Base-by-base conservation (phyloP, 2,113 vertebrate species). In the Manacus vitellinus region DNA sequence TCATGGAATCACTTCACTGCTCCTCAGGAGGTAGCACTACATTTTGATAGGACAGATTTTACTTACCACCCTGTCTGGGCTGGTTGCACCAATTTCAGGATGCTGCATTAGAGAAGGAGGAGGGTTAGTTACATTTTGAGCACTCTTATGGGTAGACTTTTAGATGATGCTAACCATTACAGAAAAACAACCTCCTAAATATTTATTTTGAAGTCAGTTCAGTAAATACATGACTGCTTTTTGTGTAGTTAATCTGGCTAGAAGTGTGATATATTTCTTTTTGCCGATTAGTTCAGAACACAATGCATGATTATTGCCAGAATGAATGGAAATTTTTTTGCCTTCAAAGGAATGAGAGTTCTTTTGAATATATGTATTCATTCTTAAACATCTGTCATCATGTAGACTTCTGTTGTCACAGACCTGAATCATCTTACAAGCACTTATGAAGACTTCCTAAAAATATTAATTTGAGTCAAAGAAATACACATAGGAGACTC, bases 331-430 rank as follows among this genome's bases (percentile, higher is more conserved):
- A 2, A 9, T 39, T 55, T 12, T 70, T 75, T 91, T 73, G 8
- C 14, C 5, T 55, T 85, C 47, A 41, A 37, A 82, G 15, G n/a
- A 93, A 43, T 43, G 18, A 49, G 25, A 63, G 5, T 67, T 63
- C 39, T 59, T 9, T 65, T 44, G 16, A 77, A 30, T 74, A 9
- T 0, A 0, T 83, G 4, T 76, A 68, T 52, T 18, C 79, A 52
- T 46, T 85, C n/a, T 74, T 80, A 55, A 90, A 67, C 7, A 17
- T 80, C 63, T 63, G 1, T 55, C 22, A 12, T 58, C 9, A 9
- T 59, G 5, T 10, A 80, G 47, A 30, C 25, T 70, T 27, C 35
- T 52, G 2, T 80, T 76, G 47, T 73, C 51, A 66, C 7, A 7
- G 41, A 28, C 33, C 54, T 79, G 39, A 55, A 25, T 83, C 83